Percentiles rank a stretch among this genome's conserved stretches.
Evolutionary conservation across 2,888 invertebrate genomes (phyloP).

Genomic region (Argynnis bischoffii): DNA sequence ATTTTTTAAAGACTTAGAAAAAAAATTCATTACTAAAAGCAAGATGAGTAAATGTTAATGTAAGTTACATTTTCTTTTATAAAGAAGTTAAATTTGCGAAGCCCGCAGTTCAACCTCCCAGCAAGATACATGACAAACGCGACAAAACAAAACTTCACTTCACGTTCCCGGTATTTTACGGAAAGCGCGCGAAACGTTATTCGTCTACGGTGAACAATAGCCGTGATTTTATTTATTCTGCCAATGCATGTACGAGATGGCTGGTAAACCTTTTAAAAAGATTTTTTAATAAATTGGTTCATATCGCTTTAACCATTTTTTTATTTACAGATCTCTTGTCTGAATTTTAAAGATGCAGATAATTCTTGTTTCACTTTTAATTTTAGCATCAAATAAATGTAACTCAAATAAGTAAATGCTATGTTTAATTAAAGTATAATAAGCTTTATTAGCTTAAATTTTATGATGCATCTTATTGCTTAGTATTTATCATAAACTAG

Average conservation of each 20-base stretch:
- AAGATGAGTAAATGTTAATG: not conserved
- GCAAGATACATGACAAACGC: constrained; percentile 44
- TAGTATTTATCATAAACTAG: too few relatives aligned
- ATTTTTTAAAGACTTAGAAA: too few relatives aligned
- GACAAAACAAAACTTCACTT: constrained; percentile 43
- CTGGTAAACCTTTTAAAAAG: constrained; percentile 20
- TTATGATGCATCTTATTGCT: too few relatives aligned
- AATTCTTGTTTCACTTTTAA: too few relatives aligned
- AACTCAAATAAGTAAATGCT: too few relatives aligned
- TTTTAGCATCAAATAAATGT: too few relatives aligned
- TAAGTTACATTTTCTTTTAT: not conserved
- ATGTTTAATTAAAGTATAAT: too few relatives aligned
- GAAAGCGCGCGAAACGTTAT: constrained; percentile 41
- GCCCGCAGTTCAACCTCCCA: constrained; percentile 39
- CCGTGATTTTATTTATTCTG: constrained; percentile 34
- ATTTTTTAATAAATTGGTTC: constrained; percentile 7
- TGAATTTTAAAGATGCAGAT: too few relatives aligned
- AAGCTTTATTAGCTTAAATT: too few relatives aligned
- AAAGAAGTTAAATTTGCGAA: constrained; percentile 2
- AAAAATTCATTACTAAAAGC: not conserved
- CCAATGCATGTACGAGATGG: constrained; percentile 25
- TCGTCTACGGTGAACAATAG: constrained; percentile 35
- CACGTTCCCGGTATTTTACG: constrained; percentile 38
- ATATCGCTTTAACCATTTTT: not conserved
- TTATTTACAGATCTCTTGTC: too few relatives aligned